Conservation (phyloP, 2,797 vertebrate genomes). For the Threskiornis aethiopicus region DNA sequence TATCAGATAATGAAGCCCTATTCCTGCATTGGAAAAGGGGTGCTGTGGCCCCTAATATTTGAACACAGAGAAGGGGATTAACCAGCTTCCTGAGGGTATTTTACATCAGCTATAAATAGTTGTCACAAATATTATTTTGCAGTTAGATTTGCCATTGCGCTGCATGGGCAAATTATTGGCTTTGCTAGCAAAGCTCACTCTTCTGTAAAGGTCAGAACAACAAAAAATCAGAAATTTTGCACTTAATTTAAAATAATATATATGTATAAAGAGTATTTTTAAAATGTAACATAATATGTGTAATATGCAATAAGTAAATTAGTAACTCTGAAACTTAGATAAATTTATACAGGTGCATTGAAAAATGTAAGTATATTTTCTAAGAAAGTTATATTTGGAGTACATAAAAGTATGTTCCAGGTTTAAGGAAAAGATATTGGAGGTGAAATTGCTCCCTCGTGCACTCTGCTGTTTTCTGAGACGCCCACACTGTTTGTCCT, state of each 20-base stretch:
- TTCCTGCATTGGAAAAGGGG: neutral
- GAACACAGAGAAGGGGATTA: neutral
- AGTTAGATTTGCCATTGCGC: neutral
- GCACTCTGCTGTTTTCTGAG: neutral
- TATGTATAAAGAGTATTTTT: neutral
- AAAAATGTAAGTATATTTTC: neutral
- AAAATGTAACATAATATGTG: neutral
- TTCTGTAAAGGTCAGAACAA: neutral
- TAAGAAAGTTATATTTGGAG: neutral
- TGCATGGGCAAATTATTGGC: neutral
- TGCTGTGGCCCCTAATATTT: neutral
- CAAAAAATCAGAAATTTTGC: neutral
- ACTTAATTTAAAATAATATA: neutral
- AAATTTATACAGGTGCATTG: neutral
- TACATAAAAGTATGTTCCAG: neutral
- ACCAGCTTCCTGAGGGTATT: neutral
- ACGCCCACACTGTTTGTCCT: fast-evolving
- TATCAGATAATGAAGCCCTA: neutral
- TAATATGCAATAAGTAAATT: neutral
- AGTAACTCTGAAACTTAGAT: neutral
- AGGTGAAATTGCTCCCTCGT: no score
- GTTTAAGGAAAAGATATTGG: neutral
- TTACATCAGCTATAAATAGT: neutral
- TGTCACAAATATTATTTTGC: neutral
- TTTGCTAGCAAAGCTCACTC: neutral